These are phyloP conservation scores for Geotrypetes seraphini DNA, from an alignment of 2,797 vertebrate species.

Conservation along the genomic window DNA sequence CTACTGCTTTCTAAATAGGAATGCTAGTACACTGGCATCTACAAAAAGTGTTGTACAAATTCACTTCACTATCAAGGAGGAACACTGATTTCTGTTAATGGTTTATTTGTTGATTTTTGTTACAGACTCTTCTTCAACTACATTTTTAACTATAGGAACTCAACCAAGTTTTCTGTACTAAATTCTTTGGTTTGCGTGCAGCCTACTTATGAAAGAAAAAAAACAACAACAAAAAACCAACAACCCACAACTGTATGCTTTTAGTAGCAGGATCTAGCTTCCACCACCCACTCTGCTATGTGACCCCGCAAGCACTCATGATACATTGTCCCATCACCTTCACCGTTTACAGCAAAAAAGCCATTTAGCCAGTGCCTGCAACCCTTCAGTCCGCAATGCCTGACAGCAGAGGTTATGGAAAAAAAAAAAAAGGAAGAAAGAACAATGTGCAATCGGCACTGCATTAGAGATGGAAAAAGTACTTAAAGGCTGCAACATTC, in stretches of 20 bases:
- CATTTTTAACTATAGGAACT: neutral
- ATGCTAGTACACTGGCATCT: neutral
- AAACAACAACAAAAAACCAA: too few relatives aligned
- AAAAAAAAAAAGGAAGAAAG: slow-evolving; percentile 48
- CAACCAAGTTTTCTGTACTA: neutral
- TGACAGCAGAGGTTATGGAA: slow-evolving; percentile 70
- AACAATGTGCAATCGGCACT: slow-evolving; percentile 70
- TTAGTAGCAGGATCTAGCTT: slow-evolving; percentile 7
- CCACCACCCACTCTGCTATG: slow-evolving; percentile 15
- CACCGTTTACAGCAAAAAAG: slow-evolving; percentile 52
- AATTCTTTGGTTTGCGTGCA: neutral
- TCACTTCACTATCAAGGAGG: neutral
- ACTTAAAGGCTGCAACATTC: slow-evolving; percentile 74
- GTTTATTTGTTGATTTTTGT: neutral
- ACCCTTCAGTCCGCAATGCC: slow-evolving; percentile 54
- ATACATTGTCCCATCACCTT: slow-evolving; percentile 50
- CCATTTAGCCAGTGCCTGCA: slow-evolving; percentile 60
- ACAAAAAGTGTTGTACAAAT: neutral
- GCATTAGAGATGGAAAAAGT: slow-evolving; percentile 75
- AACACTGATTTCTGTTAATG: neutral
- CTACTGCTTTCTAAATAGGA: too few relatives aligned
- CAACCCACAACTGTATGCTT: neutral
- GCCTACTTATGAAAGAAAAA: slow-evolving; percentile 1
- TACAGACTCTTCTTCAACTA: neutral
- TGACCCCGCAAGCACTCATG: slow-evolving; percentile 32